Evolutionary conservation across 2,888 invertebrate species (phyloP).

Genomic region (Eupsilia transversa): DNA sequence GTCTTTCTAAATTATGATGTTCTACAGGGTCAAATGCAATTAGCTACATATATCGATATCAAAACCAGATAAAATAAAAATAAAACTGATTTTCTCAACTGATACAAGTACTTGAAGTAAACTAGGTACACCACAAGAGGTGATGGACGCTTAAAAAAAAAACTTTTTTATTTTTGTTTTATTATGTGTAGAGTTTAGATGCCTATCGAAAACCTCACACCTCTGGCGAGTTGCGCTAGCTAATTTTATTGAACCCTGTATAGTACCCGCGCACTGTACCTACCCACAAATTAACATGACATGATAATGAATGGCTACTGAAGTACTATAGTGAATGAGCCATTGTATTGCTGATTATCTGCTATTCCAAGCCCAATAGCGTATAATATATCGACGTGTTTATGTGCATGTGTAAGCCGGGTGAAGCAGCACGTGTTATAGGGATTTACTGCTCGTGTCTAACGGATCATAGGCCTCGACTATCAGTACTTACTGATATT

Average conservation of each 20-base stretch:
- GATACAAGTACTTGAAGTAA: too few relatives aligned
- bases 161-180: too few relatives aligned
- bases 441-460: slow-evolving; percentile 43
- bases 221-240: too few relatives aligned
- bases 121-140: too few relatives aligned
- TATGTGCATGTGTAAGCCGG: slow-evolving; percentile 35
- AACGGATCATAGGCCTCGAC: slow-evolving; percentile 16
- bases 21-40: too few relatives aligned
- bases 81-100: too few relatives aligned
- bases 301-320: slow-evolving; percentile 29
- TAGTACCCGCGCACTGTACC: neutral
- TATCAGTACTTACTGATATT: slow-evolving; percentile 36
- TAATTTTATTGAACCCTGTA: too few relatives aligned
- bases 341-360: slow-evolving; percentile 45
- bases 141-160: too few relatives aligned
- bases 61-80: too few relatives aligned
- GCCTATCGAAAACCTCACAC: too few relatives aligned
- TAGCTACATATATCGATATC: too few relatives aligned
- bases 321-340: slow-evolving; percentile 35
- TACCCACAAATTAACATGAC: neutral
- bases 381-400: slow-evolving; percentile 45
- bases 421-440: slow-evolving; percentile 32
- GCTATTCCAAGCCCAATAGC: slow-evolving; percentile 32
- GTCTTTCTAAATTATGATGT: neutral
- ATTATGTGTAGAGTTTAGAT: too few relatives aligned